Evolutionary conservation across 2,888 invertebrate species (phyloP), one percentile per base, ranked within the genome.

Genomic region (Agrochola litura): DNA sequence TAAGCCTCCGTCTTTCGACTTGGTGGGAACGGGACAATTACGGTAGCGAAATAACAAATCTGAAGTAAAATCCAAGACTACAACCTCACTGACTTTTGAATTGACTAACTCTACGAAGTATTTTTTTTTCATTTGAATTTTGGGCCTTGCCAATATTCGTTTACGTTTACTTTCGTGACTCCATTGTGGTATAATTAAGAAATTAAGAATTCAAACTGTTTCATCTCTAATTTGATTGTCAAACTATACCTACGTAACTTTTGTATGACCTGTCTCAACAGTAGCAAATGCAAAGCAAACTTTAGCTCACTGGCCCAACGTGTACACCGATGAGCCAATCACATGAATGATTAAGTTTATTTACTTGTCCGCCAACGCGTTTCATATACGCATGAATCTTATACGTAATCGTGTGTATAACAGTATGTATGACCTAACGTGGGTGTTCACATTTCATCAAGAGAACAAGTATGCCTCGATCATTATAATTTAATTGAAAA

Each of bases 401-500:
- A 54, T 71, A 86, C 46, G 86, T 73, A 73, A 84, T 56, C 56
- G 66, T 73, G 65, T 83, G 86, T 82, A 64, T 85, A 82, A 54
- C 83, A 69, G 82, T 84, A 76, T 46, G 72, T 89, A 88, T 86
- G 89, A 91, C 88, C 86, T 89, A 85, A 90, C 90, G 94, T 95
- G 94, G 94, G 94, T 93, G 94, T 94, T 90, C 91, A 92, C 92
- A 92, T 91, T 92, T 92, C 91, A 92, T 94, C 92, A 91, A 89
- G 89, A 81, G 88, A 93, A 95, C 94, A 93, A 95, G 93, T 92
- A 89, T 88, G 92, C 93, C 93, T 94, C 92, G 91, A 92, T 92
- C 90, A 93, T 93, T 92, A 87, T 86, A 88, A 90, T 92, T 93
- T 94, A 94, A 95, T 95, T 95, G 93, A 94, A 95, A 95, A 93